Percentiles rank a stretch among this genome's conserved stretches.
phyloP scores from a whole-genome alignment of 2,113 vertebrate genomes.

The Ceyx melanurus region DNA sequence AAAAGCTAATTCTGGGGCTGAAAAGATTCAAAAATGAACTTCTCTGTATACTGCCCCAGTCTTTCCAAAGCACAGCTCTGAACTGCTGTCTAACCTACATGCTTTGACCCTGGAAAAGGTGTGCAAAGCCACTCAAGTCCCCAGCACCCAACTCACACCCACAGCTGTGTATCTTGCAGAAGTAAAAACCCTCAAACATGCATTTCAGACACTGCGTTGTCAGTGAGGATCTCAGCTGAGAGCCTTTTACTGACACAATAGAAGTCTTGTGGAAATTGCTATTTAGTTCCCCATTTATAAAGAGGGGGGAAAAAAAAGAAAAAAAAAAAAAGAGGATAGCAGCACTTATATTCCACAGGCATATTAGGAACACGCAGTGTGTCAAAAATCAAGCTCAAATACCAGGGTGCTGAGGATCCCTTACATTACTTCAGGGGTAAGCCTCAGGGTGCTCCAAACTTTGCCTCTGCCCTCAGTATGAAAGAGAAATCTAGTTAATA shows the following conservation, averaged over 20 bases:
- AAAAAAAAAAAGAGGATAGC: background rate
- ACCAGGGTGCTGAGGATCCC: background rate
- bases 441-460: background rate
- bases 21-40: accelerated
- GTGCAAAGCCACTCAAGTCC: background rate
- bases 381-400: background rate
- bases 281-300: background rate
- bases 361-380: background rate
- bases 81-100: background rate
- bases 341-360: background rate
- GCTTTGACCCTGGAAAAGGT: background rate
- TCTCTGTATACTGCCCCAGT: background rate
- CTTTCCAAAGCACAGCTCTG: background rate
- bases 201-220: background rate
- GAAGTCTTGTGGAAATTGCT: background rate
- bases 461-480: background rate
- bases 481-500: background rate
- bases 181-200: background rate
- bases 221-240: background rate
- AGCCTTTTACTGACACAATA: background rate
- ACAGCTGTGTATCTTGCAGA: background rate
- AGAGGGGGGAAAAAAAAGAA: background rate
- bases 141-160: background rate
- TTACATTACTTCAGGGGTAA: background rate
- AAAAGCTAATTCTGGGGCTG: background rate